These are phyloP conservation scores for Sebastes melanostomus DNA, from an alignment of 2,797 vertebrate species.

Conservation along the genomic window DNA sequence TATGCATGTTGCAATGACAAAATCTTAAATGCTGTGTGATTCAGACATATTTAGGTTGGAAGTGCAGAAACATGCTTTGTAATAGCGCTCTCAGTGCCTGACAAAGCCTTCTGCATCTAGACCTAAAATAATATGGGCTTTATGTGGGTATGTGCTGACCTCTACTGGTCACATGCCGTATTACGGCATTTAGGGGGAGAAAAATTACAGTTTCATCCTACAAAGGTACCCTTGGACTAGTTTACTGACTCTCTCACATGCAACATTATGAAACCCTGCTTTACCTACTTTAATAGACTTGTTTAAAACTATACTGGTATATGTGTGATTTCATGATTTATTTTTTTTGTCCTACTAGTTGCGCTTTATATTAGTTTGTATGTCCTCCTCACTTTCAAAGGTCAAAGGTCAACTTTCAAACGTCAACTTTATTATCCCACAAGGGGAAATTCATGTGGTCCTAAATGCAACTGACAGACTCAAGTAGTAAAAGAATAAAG, in stretches of 20 bases:
- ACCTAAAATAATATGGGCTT: background rate
- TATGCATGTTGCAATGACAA: background rate
- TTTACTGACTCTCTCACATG: background rate
- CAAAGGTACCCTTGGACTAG: background rate
- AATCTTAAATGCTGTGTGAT: background rate
- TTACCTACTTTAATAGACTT: background rate
- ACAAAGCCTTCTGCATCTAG: background rate
- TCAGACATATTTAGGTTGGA: background rate
- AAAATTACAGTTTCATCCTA: background rate
- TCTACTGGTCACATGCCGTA: conserved; percentile 44
- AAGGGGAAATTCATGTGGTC: no score
- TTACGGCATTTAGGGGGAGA: background rate
- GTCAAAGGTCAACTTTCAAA: no score
- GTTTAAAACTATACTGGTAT: background rate
- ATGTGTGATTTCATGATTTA: background rate
- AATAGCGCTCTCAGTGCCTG: background rate
- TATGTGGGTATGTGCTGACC: conserved; percentile 44
- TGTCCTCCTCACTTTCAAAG: background rate
- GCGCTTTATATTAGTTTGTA: background rate
- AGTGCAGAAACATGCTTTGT: background rate
- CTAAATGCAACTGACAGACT: background rate
- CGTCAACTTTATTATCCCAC: no score
- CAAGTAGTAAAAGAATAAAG: background rate
- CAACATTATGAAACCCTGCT: background rate
- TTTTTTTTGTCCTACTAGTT: background rate